Conservation (phyloP, 2,113 vertebrate genomes). For the Emydura subglobosa region DNA sequence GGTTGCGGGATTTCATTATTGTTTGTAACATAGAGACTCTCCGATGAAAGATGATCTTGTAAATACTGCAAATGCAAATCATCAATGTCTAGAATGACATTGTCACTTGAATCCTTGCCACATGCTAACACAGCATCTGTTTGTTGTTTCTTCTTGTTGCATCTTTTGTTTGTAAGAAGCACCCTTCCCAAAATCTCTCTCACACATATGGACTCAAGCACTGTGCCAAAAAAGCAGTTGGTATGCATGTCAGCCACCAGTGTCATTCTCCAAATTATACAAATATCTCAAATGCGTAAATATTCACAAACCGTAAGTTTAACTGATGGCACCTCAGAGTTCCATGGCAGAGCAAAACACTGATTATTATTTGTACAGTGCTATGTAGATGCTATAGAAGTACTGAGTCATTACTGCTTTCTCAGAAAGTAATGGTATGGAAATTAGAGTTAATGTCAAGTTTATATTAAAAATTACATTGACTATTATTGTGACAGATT, state of each 20-base stretch:
- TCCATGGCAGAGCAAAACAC: not conserved
- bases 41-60: rapidly evolving
- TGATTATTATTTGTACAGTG: not conserved
- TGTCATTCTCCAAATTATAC: not conserved
- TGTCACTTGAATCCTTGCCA: not conserved
- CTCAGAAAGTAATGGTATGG: not conserved
- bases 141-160: not conserved
- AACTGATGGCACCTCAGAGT: not conserved
- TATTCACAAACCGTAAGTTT: not conserved
- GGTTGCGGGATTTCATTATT: not conserved
- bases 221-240: not conserved
- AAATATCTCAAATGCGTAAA: not conserved
- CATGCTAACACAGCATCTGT: not conserved
- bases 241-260: not conserved
- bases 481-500: constrained; percentile 72
- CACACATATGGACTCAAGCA: not conserved
- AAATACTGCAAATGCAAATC: not conserved
- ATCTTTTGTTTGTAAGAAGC: not conserved
- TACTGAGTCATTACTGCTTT: not conserved
- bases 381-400: not conserved
- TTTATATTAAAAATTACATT: constrained; percentile 62
- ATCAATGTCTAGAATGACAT: not conserved
- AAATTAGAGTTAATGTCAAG: constrained; percentile 61
- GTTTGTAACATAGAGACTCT: not conserved
- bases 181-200: not conserved